Base-by-base conservation (phyloP, 2,113 vertebrate species). In the Leuciscus idus region DNA sequence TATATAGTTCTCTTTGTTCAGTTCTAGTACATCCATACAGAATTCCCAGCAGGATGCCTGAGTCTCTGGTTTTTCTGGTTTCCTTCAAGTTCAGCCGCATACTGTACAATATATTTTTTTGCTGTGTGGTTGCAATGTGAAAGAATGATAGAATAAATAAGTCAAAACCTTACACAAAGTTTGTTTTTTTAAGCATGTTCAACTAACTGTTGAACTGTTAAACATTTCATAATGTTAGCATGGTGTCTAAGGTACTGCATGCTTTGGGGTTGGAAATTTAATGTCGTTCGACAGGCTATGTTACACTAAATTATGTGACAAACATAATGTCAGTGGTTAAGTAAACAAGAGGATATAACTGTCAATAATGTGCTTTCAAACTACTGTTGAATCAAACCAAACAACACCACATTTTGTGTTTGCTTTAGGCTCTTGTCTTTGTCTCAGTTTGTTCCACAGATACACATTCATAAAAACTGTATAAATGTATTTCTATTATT, bases 41-140 rank as follows among this genome's bases (percentile, higher is more conserved):
- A 28, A 46, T 48, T 33, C 19, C 80, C 39, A 48, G 2, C 21
- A 50, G 59, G 39, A 66, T 81, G 26, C n/a, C 9, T 64, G 12
- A 48, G 28, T 28, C 19, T 21, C 39, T 48, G 17, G 62, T 70
- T 68, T 52, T 83, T 52, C 64, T n/a, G 64, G 81, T 83, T 83
- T 70, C 1, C 5, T 52, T 82, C 26, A 2, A 50, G 43, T 26
- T 66, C 23, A 39, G 5, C 75, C 1, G 3, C 75, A 52, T 55
- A 57, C 17, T 57, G 15, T 30, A 0, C 13, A 26, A 17, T 3
- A 62, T 46, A 1, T 61, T 4, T 1, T 55, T 19, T 59, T n/a
- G 33, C 9, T 11, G n/a, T 82, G 8, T 81, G 15, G 28, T 19
- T 17, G 28, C 1, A 12, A 10, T 61, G 30, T 57, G 17, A 55